Percentiles rank a stretch among this genome's conserved stretches.
These are phyloP conservation scores for Holotrichia oblita DNA, from an alignment of 1,140 invertebrate species.

Conservation along the genomic window DNA sequence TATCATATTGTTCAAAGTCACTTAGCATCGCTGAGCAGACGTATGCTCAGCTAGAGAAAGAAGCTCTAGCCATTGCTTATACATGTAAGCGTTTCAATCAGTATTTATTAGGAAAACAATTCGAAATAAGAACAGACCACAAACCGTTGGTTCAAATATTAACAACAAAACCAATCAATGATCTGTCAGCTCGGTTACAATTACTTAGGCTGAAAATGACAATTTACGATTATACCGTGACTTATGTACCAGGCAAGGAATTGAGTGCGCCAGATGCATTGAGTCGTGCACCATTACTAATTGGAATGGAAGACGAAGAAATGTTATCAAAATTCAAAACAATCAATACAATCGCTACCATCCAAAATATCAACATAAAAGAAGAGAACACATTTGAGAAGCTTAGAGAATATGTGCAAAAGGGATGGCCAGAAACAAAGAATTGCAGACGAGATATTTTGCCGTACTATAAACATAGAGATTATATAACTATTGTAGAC, in stretches of 20 bases:
- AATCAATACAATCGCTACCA: neutral
- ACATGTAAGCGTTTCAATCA: neutral
- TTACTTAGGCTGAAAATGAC: neutral
- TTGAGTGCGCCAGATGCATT: neutral
- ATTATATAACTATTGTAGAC: neutral
- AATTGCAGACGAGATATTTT: neutral
- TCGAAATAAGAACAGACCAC: neutral
- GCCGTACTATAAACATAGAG: slow-evolving; percentile 2
- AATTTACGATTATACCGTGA: neutral
- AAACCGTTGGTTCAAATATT: neutral
- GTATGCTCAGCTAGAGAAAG: slow-evolving; percentile 3
- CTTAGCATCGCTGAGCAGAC: neutral
- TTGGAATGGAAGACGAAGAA: neutral
- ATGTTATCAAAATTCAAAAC: neutral
- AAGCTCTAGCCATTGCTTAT: neutral
- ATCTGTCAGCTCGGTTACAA: neutral
- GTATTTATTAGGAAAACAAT: slow-evolving; percentile 21
- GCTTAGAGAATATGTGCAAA: neutral
- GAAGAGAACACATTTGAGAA: neutral
- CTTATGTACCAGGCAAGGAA: neutral
- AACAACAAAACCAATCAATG: neutral
- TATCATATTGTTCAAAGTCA: neutral
- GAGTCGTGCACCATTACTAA: neutral
- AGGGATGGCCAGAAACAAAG: neutral
- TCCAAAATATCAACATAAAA: neutral